These are phyloP conservation scores for Dipodomys spectabilis DNA, from an alignment of 2,113 vertebrate species.

Conservation along the genomic window DNA sequence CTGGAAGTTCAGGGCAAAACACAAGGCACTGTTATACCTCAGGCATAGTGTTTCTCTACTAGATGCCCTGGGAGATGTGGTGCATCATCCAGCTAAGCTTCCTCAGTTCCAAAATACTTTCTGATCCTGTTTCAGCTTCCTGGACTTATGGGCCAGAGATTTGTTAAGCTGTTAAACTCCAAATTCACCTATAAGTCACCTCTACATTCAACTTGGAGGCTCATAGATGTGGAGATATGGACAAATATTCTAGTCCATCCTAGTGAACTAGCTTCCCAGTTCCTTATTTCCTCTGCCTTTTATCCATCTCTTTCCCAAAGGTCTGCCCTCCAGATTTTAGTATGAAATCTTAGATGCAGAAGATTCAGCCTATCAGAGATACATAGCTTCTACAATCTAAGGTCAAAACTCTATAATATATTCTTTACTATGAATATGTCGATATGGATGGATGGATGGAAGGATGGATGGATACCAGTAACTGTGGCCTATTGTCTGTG, in stretches of 20 bases:
- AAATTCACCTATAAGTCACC: background rate
- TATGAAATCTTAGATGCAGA: background rate
- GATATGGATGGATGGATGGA: fast-evolving
- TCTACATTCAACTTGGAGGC: background rate
- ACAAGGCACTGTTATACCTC: background rate
- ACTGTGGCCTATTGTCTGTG: background rate
- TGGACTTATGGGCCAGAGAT: background rate
- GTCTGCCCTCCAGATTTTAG: background rate
- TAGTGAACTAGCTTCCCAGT: background rate
- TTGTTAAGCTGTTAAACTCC: background rate
- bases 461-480: background rate
- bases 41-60: background rate
- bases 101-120: background rate
- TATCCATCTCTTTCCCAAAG: background rate
- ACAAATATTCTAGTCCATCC: background rate
- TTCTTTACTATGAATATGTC: background rate
- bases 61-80: fast-evolving
- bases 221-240: background rate
- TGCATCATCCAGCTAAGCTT: background rate
- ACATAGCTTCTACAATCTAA: background rate
- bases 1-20: background rate
- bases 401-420: background rate
- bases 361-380: background rate
- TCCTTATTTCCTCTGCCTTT: background rate
- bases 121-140: background rate